These are phyloP conservation scores for Myrmecobius fasciatus DNA, from an alignment of 2,113 vertebrate genomes.

Conservation along the genomic window DNA sequence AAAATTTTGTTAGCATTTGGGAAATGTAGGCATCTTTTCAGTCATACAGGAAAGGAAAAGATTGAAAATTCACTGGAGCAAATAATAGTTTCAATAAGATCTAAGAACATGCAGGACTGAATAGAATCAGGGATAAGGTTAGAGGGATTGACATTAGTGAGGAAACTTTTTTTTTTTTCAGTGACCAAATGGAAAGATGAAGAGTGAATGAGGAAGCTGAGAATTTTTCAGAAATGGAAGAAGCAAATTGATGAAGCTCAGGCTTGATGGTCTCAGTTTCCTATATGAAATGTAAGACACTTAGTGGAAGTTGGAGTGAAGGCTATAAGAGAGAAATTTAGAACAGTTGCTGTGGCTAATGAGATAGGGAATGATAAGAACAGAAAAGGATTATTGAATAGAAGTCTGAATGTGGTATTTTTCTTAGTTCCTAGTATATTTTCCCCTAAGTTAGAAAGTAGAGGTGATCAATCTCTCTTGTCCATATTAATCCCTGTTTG, in stretches of 20 bases:
- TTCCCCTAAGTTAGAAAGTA: background rate
- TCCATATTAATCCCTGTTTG: background rate
- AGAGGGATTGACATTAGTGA: background rate
- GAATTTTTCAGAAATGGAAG: background rate
- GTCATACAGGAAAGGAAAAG: too few relatives aligned
- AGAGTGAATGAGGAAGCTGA: background rate
- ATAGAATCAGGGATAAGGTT: background rate
- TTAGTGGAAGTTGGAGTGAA: background rate
- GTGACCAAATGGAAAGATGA: background rate
- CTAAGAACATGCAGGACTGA: background rate
- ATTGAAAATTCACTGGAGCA: background rate
- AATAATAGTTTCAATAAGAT: background rate
- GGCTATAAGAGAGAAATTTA: background rate
- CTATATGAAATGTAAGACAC: background rate
- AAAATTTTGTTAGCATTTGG: background rate
- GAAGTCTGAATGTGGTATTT: background rate
- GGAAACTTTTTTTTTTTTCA: background rate
- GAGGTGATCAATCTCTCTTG: background rate
- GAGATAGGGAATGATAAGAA: background rate
- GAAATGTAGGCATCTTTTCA: background rate
- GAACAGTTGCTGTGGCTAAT: background rate
- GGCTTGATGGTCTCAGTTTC: background rate
- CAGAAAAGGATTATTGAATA: background rate
- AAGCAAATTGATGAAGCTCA: background rate
- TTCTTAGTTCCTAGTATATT: background rate